phyloP scores from a whole-genome alignment of 2,797 vertebrate genomes.

The Vultur gryphus region DNA sequence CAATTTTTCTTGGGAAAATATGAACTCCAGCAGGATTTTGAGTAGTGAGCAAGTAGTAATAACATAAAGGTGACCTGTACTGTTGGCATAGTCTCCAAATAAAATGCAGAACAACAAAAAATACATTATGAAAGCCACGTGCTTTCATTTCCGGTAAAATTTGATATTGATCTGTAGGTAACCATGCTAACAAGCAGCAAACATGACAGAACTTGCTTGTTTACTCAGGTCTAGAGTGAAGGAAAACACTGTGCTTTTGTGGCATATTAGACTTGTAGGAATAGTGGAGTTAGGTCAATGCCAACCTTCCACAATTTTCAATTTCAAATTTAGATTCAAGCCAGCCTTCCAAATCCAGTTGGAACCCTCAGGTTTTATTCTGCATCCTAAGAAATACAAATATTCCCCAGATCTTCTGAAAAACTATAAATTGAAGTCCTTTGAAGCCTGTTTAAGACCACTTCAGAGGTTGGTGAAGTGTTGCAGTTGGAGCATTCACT shows the following conservation, averaged over 20 bases:
- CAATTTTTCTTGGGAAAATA: not conserved
- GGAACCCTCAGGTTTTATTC: not conserved
- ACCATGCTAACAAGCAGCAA: not conserved
- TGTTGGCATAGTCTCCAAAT: not conserved
- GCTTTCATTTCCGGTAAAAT: not conserved
- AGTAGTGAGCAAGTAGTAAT: not conserved
- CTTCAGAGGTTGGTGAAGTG: conserved; percentile 25
- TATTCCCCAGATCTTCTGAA: not conserved
- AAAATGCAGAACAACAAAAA: not conserved
- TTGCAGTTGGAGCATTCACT: conserved; percentile 11
- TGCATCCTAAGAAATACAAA: not conserved
- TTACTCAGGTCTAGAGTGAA: not conserved
- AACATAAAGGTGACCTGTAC: not conserved
- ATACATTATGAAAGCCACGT: not conserved
- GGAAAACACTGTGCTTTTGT: not conserved
- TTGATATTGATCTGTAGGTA: not conserved
- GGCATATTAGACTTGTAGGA: not conserved
- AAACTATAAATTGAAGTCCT: conserved; percentile 12
- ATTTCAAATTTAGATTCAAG: not conserved
- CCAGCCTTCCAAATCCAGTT: not conserved
- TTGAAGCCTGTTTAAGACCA: conserved; percentile 8
- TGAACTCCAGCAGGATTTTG: not conserved
- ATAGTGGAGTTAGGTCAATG: not conserved
- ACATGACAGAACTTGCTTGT: not conserved
- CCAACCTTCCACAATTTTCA: not conserved